Conservation (phyloP, 2,888 invertebrate species). For the Drosophila lutescens region DNA sequence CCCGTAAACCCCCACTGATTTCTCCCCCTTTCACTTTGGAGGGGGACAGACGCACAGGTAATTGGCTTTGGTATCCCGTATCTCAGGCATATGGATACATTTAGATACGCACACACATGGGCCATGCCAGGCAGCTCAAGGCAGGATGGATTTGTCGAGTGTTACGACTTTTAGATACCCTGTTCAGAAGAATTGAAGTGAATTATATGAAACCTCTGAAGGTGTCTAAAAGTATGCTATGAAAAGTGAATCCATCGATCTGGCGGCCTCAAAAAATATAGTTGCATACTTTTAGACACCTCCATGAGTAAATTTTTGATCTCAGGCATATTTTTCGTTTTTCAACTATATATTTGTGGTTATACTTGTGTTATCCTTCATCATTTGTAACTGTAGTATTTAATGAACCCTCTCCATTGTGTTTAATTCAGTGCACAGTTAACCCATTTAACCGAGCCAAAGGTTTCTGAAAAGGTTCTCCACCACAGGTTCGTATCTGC, state of each 20-base stretch:
- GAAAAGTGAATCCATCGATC: no score
- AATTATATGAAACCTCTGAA: neutral
- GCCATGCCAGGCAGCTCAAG: constrained; percentile 1
- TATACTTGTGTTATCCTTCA: no score
- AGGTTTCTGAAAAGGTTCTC: neutral
- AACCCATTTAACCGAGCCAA: neutral
- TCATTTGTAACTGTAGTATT: no score
- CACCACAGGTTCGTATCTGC: neutral
- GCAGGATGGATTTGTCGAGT: neutral
- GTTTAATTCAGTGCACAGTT: neutral
- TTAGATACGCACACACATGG: constrained; percentile 59
- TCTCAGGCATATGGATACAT: constrained; percentile 70
- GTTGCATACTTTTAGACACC: no score
- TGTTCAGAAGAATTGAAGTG: neutral
- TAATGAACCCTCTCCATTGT: neutral
- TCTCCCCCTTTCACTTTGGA: neutral
- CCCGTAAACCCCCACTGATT: neutral
- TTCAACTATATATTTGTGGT: no score
- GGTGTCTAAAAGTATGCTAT: no score
- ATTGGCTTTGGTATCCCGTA: constrained; percentile 69
- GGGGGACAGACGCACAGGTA: constrained; percentile 56
- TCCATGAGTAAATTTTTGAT: no score
- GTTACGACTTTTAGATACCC: neutral
- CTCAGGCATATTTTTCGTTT: no score
- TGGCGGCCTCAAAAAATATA: no score